Evolutionary conservation across 1,140 invertebrate genomes (phyloP), one percentile per base, ranked within the genome.

Genomic region (Agrypnia vestita): DNA sequence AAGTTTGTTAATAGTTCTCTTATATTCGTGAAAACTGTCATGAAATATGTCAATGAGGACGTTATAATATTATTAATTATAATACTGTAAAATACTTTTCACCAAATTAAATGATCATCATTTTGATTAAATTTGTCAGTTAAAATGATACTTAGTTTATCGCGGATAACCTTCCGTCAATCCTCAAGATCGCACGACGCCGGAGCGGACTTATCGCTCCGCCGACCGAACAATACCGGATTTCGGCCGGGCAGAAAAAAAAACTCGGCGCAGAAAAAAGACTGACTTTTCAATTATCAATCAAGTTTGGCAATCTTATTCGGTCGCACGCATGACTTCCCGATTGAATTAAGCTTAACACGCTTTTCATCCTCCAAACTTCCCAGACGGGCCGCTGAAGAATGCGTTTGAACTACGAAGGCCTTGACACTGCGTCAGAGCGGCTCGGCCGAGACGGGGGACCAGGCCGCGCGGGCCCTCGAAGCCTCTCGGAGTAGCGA

Each of bases 271-370:
- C n/a, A 69, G 1, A 64, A 51, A 80, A 75, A 80, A 46, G 53
- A 51, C 55, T n/a, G 56, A 78, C 59, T 78, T 81, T 81, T 81
- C 80, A 81, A 81, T 81, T 81, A 81, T 78, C 80, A 78, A 81
- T 78, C 76, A 76, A 55, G 69, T 47, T 79, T 79, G 51, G 53
- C 49, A 67, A 49, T 44, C 53, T 56, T 49, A 67, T 61, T 46
- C 62, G 49, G n/a, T 76, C 55, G 56, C 44, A 74, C 76, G 80
- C 80, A 81, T 81, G 80, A 78, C 76, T 78, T 81, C 69, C 51
- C 80, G 75, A 81, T 81, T 81, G 80, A 81, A 78, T 78, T 81
- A 75, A 56, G 43, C 17, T 64, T 64, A 64, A 62, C 17, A 64
- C 75, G 75, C 15, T 64, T 75, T 49, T 49, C 64, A 64, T 64